Base-by-base conservation (phyloP, 2,113 vertebrate species). In the Neotoma lepida region DNA sequence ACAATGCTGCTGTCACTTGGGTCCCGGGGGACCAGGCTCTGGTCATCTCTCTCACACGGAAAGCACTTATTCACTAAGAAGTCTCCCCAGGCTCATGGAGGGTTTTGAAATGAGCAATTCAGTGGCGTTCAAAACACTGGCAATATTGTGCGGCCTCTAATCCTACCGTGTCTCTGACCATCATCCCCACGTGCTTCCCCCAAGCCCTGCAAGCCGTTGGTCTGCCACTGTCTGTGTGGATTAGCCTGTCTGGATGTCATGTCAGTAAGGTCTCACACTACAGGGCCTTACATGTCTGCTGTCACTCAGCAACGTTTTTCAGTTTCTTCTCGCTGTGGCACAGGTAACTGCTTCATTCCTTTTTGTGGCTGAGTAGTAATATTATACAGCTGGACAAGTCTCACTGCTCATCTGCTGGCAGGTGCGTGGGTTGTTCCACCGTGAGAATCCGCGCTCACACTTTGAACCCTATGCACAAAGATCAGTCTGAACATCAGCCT, bases 371-470 rank as follows among this genome's bases (percentile, higher is more conserved):
- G 15, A 30, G 4, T 76, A n/a, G 26, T 13, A 58, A 1, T 24
- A 80, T 30, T 5, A 41, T 4, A 9, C 24, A 24, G 1, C 2
- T 9, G 54, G 4, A 2, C 0, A 17, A 17, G 39, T 61, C 81
- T 44, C 8, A 4, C 0, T 18, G 22, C 22, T 86, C 39, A 6
- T 10, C 80, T 14, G 4, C 4, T 4, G 1, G 28, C 1, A 10
- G 61, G 26, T 9, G 10, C 8, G 10, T 18, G 39, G 6, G 44
- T 14, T 9, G 15, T 39, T 12, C 68, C 9, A 2, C 39, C 20
- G 44, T n/a, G 0, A 18, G 54, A 18, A 0, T 0, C 46, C 9
- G 28, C 24, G 26, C 3, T 22, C 4, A 14, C 0, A 39, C 44
- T 10, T 0, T n/a, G 66, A 28, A 13, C 35, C 5, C 9, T 28